phyloP scores from a whole-genome alignment of 2,113 vertebrate species.

The Gymnarchus niloticus region DNA sequence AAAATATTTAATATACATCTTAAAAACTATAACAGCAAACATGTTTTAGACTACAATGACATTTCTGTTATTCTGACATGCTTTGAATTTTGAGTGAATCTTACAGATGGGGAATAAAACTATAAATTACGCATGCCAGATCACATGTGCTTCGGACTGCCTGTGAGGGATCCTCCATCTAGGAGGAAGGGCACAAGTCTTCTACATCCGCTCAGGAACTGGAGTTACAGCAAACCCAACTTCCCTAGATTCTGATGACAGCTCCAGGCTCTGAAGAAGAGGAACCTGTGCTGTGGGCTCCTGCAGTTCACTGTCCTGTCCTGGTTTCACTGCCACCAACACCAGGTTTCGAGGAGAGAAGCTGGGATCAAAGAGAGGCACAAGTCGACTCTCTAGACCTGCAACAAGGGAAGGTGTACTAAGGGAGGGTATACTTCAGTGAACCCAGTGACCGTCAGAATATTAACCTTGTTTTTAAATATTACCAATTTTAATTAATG shows the following conservation, averaged over 20 bases:
- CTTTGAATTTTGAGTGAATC: background rate
- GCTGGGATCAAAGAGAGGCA: slow-evolving; percentile 78
- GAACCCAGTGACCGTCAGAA: background rate
- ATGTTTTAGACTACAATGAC: background rate
- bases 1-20: background rate
- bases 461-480: too few relatives aligned
- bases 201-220: background rate
- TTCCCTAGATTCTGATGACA: background rate
- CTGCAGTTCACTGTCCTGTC: background rate
- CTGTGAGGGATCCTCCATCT: background rate
- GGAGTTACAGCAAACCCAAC: background rate
- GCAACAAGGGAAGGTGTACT: background rate
- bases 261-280: background rate
- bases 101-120: background rate
- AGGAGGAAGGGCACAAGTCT: background rate
- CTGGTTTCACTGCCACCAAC: slow-evolving; percentile 67
- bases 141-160: background rate
- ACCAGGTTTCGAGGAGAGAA: slow-evolving; percentile 87
- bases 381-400: slow-evolving; percentile 76
- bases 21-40: background rate
- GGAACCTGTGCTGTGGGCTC: background rate
- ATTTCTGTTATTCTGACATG: background rate
- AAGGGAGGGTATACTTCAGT: background rate
- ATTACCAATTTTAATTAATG: too few relatives aligned
- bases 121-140: background rate